Evolutionary conservation across 2,113 vertebrate genomes (phyloP).

Genomic region (Cinclus cinclus): DNA sequence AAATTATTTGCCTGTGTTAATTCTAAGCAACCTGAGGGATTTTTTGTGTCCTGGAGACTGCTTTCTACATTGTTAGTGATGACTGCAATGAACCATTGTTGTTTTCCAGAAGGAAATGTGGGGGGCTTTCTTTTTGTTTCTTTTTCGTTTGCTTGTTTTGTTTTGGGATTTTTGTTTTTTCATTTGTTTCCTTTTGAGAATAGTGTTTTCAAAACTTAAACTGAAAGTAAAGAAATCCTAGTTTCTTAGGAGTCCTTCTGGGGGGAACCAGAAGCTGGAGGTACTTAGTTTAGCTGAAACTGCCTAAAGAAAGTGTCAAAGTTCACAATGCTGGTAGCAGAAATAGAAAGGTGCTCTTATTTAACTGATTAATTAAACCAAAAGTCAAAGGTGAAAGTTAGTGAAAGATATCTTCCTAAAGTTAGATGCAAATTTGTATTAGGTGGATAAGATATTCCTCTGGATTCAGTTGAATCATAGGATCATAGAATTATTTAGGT

Average conservation of each 20-base stretch:
- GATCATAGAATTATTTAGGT: neutral
- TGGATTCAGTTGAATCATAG: neutral
- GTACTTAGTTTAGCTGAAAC: neutral
- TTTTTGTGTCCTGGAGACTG: neutral
- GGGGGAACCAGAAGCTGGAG: neutral
- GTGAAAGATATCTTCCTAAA: neutral
- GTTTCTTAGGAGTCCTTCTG: neutral
- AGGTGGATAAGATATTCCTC: neutral
- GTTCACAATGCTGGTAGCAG: neutral
- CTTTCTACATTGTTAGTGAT: neutral
- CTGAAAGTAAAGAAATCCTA: neutral
- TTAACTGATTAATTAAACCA: neutral
- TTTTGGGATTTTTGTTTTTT: neutral
- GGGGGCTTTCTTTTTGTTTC: accelerated
- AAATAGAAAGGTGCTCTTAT: neutral
- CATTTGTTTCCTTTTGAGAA: neutral
- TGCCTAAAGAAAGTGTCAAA: neutral
- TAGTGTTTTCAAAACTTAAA: neutral
- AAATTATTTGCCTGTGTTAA: neutral
- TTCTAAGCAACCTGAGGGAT: neutral
- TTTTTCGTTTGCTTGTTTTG: neutral
- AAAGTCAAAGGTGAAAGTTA: neutral
- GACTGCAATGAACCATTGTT: neutral
- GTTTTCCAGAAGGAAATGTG: neutral
- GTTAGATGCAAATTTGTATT: neutral